Evolutionary conservation across 2,797 vertebrate genomes (phyloP).

Genomic region (Anguilla obscura): DNA sequence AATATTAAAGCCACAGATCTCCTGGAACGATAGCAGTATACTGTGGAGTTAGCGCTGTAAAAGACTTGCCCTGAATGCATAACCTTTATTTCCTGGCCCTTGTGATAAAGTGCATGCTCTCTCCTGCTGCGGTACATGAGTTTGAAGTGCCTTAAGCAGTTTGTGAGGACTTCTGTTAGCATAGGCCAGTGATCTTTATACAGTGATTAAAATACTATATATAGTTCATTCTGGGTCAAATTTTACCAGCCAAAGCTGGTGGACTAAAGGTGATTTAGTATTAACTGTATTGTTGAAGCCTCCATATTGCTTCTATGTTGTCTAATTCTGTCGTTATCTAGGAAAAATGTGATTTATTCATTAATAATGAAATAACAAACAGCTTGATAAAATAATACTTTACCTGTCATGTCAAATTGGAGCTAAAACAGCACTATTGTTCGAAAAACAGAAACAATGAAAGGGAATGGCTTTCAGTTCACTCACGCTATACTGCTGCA

Average conservation of each 20-base stretch:
- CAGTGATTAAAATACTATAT: neutral
- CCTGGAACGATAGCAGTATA: slow-evolving; percentile 66
- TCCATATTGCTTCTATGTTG: neutral
- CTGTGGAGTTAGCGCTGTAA: slow-evolving; percentile 66
- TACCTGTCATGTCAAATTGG: neutral
- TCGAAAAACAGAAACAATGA: neutral
- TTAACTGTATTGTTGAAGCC: neutral
- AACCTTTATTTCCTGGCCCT: neutral
- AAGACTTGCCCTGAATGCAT: neutral
- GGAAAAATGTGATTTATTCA: neutral
- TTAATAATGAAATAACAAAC: neutral
- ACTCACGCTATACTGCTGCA: neutral
- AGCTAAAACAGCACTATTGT: neutral
- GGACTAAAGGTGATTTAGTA: too few relatives aligned
- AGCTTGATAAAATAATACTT: neutral
- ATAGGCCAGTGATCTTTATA: neutral
- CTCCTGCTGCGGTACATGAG: neutral
- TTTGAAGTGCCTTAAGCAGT: neutral
- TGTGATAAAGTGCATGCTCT: neutral
- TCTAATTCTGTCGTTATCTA: neutral
- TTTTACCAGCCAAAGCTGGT: too few relatives aligned
- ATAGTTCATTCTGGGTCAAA: neutral
- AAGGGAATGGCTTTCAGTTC: neutral
- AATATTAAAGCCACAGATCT: slow-evolving; percentile 54
- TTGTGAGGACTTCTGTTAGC: neutral